A percentile compares a stretch with the other conserved stretches of the same genome.
Conservation (phyloP, 2,113 vertebrate genomes). For the Oxygymnocypris stewartii region DNA sequence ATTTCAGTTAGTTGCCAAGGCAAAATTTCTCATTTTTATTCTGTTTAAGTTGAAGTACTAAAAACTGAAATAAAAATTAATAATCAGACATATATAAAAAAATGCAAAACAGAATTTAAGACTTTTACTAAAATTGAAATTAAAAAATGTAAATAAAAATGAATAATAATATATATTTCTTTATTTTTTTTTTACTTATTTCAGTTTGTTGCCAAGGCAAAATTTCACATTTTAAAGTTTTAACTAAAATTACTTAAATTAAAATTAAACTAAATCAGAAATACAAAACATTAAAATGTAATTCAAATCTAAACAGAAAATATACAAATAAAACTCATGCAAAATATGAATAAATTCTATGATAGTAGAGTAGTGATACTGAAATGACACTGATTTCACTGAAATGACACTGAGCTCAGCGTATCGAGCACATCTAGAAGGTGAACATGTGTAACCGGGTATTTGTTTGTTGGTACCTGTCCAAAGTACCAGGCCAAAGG, state of each 20-base stretch:
- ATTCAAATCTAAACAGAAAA: background rate
- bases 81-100: background rate
- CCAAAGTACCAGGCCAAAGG: slow-evolving; percentile 86
- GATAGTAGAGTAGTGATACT: background rate
- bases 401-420: slow-evolving; percentile 7
- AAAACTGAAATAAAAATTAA: background rate
- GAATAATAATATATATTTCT: too few species aligned
- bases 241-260: too few species aligned
- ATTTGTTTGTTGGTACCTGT: slow-evolving; percentile 74
- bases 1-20: background rate
- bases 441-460: background rate
- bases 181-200: too few species aligned
- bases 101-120: background rate
- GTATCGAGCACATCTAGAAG: background rate
- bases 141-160: too few species aligned
- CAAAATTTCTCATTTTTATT: background rate
- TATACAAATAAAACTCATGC: background rate
- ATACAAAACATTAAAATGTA: too few species aligned
- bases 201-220: too few species aligned
- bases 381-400: background rate
- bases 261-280: too few species aligned
- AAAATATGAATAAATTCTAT: background rate
- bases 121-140: too few species aligned
- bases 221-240: too few species aligned
- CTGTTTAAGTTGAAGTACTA: background rate